These are phyloP conservation scores for Petrolisthes manimaculis DNA, from an alignment of 2,888 invertebrate genomes.

Conservation along the genomic window DNA sequence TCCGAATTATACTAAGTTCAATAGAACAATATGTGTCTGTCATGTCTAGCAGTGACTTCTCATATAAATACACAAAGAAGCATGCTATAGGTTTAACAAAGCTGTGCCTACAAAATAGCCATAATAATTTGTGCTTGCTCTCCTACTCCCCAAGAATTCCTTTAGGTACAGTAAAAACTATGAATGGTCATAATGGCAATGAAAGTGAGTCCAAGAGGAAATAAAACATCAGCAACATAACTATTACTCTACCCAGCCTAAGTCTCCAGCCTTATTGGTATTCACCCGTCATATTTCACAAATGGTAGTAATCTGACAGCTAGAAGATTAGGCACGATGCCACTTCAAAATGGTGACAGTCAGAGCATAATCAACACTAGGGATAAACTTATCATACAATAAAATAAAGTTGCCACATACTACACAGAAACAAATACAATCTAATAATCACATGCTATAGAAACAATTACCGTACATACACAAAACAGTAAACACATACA, in stretches of 20 bases:
- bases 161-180: too few species aligned
- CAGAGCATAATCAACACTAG: background rate
- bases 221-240: background rate
- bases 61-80: too few species aligned
- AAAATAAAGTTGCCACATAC: background rate
- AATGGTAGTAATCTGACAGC: background rate
- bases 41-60: too few species aligned
- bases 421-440: too few species aligned
- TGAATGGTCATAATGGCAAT: too few species aligned
- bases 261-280: background rate
- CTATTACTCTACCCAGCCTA: background rate
- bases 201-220: background rate
- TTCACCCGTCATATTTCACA: too few species aligned
- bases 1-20: too few species aligned
- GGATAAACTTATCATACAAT: background rate
- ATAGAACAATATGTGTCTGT: too few species aligned
- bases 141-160: too few species aligned
- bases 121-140: too few species aligned
- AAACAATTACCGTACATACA: constrained; percentile 6
- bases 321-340: background rate
- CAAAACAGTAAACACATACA: background rate
- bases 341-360: background rate
- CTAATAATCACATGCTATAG: background rate
- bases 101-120: too few species aligned
- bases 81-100: too few species aligned